Evolutionary conservation across 2,888 invertebrate genomes (phyloP).

Genomic region (Hydroisotoma schaefferi): DNA sequence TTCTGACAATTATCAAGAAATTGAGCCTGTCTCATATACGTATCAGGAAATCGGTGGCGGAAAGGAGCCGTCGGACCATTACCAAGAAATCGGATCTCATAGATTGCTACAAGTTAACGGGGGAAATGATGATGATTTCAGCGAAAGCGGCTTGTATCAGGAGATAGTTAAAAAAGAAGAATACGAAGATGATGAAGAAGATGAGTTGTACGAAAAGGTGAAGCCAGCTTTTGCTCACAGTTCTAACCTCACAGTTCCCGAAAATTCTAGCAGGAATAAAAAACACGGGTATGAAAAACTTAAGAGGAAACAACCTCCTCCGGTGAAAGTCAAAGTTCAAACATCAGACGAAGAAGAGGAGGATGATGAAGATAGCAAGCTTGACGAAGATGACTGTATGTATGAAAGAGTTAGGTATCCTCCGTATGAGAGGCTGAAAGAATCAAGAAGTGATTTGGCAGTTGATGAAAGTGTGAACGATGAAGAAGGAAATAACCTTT

Average conservation of each 20-base stretch:
- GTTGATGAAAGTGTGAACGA: slow-evolving; percentile 17
- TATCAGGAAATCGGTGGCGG: slow-evolving; percentile 41
- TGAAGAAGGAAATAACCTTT: slow-evolving; percentile 33
- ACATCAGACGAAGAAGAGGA: slow-evolving; percentile 34
- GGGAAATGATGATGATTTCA: slow-evolving; percentile 13
- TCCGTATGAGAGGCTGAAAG: slow-evolving; percentile 46
- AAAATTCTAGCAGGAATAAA: background rate
- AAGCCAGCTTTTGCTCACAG: slow-evolving; percentile 22
- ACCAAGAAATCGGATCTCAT: slow-evolving; percentile 40
- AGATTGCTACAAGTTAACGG: background rate
- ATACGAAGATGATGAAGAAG: slow-evolving; percentile 41
- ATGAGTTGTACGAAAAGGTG: slow-evolving; percentile 46
- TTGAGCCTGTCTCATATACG: slow-evolving; percentile 32
- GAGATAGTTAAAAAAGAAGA: slow-evolving; percentile 37
- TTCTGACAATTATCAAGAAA: slow-evolving; percentile 42
- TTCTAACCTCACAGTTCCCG: background rate
- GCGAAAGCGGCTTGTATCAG: slow-evolving; percentile 37
- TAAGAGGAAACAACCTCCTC: slow-evolving; percentile 30
- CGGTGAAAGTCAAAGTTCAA: background rate
- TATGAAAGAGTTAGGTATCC: slow-evolving; percentile 47
- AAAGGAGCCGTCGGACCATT: slow-evolving; percentile 38
- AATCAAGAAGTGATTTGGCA: slow-evolving; percentile 39
- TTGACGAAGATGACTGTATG: slow-evolving; percentile 34
- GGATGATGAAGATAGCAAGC: slow-evolving; percentile 36
- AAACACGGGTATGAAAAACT: slow-evolving; percentile 48